Evolutionary conservation across 2,797 vertebrate genomes (phyloP).

Genomic region (Enteromius treurensis): DNA sequence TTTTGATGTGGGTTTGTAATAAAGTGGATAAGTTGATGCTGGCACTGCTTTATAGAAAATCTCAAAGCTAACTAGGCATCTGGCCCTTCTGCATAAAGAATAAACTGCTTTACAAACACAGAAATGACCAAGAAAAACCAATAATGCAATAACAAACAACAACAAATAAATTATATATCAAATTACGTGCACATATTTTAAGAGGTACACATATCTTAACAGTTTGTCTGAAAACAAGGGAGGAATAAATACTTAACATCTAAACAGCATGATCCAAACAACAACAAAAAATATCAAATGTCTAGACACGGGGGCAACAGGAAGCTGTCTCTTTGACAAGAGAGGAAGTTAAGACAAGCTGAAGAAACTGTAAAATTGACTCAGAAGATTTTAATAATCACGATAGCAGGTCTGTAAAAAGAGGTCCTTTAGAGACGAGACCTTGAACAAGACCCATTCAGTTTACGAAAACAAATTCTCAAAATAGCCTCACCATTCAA

Average conservation of each 20-base stretch:
- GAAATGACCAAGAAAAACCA: background rate
- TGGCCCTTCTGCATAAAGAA: background rate
- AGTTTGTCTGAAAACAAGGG: background rate
- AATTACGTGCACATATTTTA: background rate
- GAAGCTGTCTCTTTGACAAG: background rate
- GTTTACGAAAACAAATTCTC: background rate
- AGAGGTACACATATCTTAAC: background rate
- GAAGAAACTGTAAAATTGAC: no score
- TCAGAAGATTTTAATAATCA: background rate
- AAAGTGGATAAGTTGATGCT: background rate
- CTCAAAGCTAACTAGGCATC: slow-evolving; percentile 2
- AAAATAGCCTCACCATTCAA: slow-evolving; percentile 7
- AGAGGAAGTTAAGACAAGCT: background rate
- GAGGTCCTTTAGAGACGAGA: background rate
- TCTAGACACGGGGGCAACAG: slow-evolving; percentile 5
- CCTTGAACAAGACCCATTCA: background rate
- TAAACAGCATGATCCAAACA: background rate
- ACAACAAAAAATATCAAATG: background rate
- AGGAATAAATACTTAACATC: background rate
- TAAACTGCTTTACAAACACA: background rate
- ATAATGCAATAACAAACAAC: background rate
- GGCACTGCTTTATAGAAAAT: slow-evolving; percentile 6
- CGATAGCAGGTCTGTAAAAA: background rate
- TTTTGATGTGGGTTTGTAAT: background rate
- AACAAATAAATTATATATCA: no score